Evolutionary conservation across 1,140 invertebrate species (phyloP).

Genomic region (Drosophila seguyi): DNA sequence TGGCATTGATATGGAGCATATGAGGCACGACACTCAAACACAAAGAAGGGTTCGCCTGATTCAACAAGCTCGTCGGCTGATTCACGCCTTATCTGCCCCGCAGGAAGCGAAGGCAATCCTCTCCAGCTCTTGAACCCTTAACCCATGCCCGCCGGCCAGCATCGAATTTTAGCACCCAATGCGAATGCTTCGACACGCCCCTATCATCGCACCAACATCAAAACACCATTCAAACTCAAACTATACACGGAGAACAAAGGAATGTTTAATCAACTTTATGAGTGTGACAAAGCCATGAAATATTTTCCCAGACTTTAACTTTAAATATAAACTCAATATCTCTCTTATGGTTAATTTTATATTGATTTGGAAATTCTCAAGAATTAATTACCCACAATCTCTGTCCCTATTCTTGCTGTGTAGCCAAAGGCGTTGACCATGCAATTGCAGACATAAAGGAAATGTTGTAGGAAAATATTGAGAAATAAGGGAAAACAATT

Average conservation of each 20-base stretch:
- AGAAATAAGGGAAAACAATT: conserved; percentile 53
- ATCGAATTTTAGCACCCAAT: conserved; percentile 51
- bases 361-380: not conserved
- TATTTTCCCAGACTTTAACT: not conserved
- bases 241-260: conserved; percentile 7
- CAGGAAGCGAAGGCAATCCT: conserved; percentile 51
- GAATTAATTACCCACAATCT: not conserved
- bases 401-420: not conserved
- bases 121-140: conserved; percentile 16
- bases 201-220: conserved; percentile 45
- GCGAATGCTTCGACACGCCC: conserved; percentile 46
- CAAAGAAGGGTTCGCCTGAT: conserved; percentile 53
- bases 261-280: not conserved
- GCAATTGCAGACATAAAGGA: conserved; percentile 41
- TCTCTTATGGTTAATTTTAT: too few relatives aligned
- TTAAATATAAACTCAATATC: not conserved
- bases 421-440: conserved; percentile 30
- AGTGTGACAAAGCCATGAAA: not conserved
- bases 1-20: conserved; percentile 48
- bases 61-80: conserved; percentile 37
- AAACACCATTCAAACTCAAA: conserved; percentile 27
- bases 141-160: conserved; percentile 40
- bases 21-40: conserved; percentile 18
- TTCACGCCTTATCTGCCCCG: conserved; percentile 52
- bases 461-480: conserved; percentile 50